These are phyloP conservation scores for Urocynchramus pylzowi DNA, from an alignment of 2,113 vertebrate genomes.

Conservation along the genomic window DNA sequence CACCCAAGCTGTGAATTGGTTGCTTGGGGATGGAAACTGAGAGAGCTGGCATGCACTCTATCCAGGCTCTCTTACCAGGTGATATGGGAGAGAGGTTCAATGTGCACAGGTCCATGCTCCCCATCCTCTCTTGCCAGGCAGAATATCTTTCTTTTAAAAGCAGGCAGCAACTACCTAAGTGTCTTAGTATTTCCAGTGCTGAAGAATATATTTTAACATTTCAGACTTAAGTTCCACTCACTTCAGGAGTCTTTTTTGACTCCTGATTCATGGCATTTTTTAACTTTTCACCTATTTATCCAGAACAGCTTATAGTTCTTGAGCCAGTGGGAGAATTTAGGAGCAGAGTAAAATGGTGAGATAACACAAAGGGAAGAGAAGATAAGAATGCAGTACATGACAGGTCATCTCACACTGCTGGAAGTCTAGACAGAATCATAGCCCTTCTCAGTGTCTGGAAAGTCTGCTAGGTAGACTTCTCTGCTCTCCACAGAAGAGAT, in stretches of 20 bases:
- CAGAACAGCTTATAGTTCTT: neutral
- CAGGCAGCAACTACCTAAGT: fast-evolving
- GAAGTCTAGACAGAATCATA: neutral
- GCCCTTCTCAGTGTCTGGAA: neutral
- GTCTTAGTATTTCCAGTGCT: neutral
- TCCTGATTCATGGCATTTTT: neutral
- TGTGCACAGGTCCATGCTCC: fast-evolving
- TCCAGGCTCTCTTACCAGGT: no score
- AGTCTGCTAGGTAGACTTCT: neutral
- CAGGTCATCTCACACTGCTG: neutral
- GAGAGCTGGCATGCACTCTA: fast-evolving
- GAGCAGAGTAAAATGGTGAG: neutral
- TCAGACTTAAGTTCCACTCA: neutral
- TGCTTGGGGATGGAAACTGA: neutral
- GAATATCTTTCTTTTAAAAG: neutral
- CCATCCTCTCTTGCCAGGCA: neutral
- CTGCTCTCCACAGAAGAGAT: neutral
- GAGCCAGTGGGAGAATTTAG: neutral
- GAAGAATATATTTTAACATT: neutral
- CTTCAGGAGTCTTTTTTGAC: neutral
- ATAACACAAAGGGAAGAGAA: neutral
- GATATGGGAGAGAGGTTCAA: neutral
- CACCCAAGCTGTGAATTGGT: neutral
- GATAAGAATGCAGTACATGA: neutral
- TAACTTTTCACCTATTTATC: neutral